Evolutionary conservation across 2,888 invertebrate genomes (phyloP).

Genomic region (Pristionchus arcanus): DNA sequence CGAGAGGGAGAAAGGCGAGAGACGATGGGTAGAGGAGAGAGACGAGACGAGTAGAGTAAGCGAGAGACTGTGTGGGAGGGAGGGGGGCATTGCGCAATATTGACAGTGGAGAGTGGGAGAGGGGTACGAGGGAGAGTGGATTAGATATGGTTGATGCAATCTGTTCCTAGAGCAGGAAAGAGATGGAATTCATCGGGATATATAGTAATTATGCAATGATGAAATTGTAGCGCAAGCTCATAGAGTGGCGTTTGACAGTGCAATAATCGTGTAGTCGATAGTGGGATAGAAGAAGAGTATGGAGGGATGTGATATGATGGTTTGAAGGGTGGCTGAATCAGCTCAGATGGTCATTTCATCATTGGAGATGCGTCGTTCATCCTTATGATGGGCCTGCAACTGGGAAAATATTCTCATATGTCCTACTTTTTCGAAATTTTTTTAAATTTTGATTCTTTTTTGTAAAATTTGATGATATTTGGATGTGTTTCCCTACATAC

Average conservation of each 20-base stretch:
- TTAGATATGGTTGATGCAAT: constrained; percentile 14
- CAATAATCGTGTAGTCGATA: too few species aligned
- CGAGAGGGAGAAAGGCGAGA: background rate
- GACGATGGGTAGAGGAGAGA: background rate
- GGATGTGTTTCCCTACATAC: too few species aligned
- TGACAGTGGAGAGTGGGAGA: background rate
- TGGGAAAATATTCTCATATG: background rate
- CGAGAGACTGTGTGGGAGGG: constrained; percentile 26
- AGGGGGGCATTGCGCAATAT: background rate
- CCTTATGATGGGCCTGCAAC: constrained; percentile 14
- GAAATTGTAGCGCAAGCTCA: background rate
- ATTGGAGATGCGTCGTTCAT: constrained; percentile 20
- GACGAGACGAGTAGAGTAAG: background rate
- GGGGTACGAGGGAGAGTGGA: background rate
- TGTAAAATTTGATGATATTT: too few species aligned
- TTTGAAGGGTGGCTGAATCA: background rate
- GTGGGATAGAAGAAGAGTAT: too few species aligned
- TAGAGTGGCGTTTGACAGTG: too few species aligned
- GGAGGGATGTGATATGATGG: too few species aligned
- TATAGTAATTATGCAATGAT: background rate
- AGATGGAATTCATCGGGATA: background rate
- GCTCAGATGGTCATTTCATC: constrained; percentile 38
- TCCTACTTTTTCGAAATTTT: background rate
- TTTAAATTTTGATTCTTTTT: background rate
- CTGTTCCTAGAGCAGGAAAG: background rate